Conservation (phyloP, 2,113 vertebrate species). For the Etheostoma spectabile region DNA sequence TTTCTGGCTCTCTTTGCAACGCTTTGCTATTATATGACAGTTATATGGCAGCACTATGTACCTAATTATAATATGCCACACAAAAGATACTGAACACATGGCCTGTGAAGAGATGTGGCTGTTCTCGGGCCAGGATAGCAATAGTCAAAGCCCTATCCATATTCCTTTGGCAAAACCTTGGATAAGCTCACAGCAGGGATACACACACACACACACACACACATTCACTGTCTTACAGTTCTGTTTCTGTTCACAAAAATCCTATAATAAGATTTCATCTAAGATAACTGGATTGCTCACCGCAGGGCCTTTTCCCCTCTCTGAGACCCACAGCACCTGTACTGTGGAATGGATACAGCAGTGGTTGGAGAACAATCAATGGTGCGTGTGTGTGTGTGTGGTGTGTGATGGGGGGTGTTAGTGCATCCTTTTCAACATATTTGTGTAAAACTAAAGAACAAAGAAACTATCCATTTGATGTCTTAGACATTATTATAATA, state of each 20-base stretch:
- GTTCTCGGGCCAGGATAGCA: constrained; percentile 37
- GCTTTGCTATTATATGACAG: constrained; percentile 41
- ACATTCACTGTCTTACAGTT: constrained; percentile 36
- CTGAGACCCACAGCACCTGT: constrained; percentile 61
- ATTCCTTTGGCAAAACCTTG: constrained; percentile 46
- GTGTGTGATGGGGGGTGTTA: neutral
- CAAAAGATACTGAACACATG: constrained; percentile 51
- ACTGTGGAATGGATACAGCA: constrained; percentile 44
- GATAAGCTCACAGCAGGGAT: constrained; percentile 44
- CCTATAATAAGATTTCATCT: constrained; percentile 73
- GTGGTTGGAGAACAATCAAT: constrained; percentile 66
- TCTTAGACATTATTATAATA: neutral
- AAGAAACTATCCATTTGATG: neutral
- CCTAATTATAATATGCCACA: constrained; percentile 43
- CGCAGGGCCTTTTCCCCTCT: constrained; percentile 56
- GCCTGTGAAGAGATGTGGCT: constrained; percentile 34
- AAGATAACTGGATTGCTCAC: constrained; percentile 71
- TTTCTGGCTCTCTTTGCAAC: constrained; percentile 31
- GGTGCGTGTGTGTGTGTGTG: constrained; percentile 29
- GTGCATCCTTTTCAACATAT: neutral
- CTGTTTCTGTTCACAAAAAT: constrained; percentile 72
- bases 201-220: constrained; percentile 16
- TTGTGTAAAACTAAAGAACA: neutral
- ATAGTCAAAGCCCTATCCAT: constrained; percentile 32
- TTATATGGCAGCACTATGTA: constrained; percentile 43